These are phyloP conservation scores for Papilio xuthus DNA, from an alignment of 1,140 invertebrate species.

Conservation along the genomic window DNA sequence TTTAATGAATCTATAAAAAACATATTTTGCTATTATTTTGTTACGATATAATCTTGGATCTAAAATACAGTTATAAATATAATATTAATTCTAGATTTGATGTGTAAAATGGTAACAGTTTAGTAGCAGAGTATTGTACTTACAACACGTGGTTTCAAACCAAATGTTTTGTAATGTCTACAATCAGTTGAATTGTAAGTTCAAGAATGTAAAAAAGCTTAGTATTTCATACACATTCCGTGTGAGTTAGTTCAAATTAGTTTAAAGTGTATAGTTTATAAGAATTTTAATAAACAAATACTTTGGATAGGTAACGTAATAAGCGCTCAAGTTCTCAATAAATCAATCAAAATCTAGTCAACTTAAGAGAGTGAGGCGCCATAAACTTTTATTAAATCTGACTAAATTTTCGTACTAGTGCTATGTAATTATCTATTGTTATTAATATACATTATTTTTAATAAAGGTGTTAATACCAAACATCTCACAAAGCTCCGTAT, in stretches of 20 bases:
- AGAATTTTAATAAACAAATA: neutral
- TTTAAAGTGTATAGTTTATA: neutral
- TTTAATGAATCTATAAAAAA: neutral
- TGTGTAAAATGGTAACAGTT: neutral
- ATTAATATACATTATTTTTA: neutral
- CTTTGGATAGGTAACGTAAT: neutral
- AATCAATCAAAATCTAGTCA: constrained; percentile 45
- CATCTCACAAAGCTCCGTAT: neutral
- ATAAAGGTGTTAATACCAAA: neutral
- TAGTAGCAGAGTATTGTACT: neutral
- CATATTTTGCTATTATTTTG: neutral
- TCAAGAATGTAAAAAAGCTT: neutral
- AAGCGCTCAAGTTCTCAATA: constrained; percentile 16
- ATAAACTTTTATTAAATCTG: neutral
- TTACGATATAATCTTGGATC: neutral
- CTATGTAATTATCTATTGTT: neutral
- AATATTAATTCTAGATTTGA: neutral
- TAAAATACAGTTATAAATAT: neutral
- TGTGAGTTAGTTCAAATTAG: constrained; percentile 26
- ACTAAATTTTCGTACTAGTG: neutral
- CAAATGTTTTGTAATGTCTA: neutral
- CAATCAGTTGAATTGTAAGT: neutral
- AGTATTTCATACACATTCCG: constrained; percentile 10
- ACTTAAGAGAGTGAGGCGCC: constrained; percentile 36
- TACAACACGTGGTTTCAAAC: neutral